phyloP scores from a whole-genome alignment of 2,888 invertebrate species.

The Syritta pipiens region DNA sequence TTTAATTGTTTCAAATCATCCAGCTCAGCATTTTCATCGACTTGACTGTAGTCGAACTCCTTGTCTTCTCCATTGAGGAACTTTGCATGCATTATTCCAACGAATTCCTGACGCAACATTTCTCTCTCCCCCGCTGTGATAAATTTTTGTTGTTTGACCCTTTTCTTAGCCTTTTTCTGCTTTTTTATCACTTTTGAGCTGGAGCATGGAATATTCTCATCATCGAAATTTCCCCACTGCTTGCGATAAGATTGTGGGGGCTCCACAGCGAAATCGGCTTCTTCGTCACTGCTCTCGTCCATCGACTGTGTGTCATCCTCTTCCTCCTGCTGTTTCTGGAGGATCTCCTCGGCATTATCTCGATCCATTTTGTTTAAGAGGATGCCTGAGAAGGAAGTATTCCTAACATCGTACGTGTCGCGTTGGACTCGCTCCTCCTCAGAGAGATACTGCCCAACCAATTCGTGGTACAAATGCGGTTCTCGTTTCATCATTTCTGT shows the following conservation, averaged over 20 bases:
- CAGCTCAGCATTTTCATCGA: slow-evolving; percentile 90
- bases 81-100: slow-evolving; percentile 90
- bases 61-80: slow-evolving; percentile 90
- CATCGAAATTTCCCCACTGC: slow-evolving; percentile 83
- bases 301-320: slow-evolving; percentile 73
- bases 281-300: slow-evolving; percentile 67
- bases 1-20: slow-evolving; percentile 87
- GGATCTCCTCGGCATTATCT: slow-evolving; percentile 83
- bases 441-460: slow-evolving; percentile 91
- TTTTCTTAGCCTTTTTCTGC: slow-evolving; percentile 37
- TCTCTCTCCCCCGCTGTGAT: slow-evolving; percentile 83
- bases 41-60: slow-evolving; percentile 90
- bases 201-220: slow-evolving; percentile 75
- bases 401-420: slow-evolving; percentile 82
- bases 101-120: slow-evolving; percentile 88
- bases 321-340: slow-evolving; percentile 76
- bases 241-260: slow-evolving; percentile 74
- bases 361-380: slow-evolving; percentile 90
- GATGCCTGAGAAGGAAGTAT: slow-evolving; percentile 85
- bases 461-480: slow-evolving; percentile 92
- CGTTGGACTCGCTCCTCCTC: slow-evolving; percentile 86
- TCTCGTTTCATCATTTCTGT: slow-evolving; percentile 95
- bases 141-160: slow-evolving; percentile 72
- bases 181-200: slow-evolving; percentile 59
- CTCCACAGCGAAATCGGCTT: slow-evolving; percentile 74